Percentiles rank a stretch among this genome's conserved stretches.
phyloP scores from a whole-genome alignment of 37 sponge, comb jelly and placozoan species.

The Crambe crambe region DNA sequence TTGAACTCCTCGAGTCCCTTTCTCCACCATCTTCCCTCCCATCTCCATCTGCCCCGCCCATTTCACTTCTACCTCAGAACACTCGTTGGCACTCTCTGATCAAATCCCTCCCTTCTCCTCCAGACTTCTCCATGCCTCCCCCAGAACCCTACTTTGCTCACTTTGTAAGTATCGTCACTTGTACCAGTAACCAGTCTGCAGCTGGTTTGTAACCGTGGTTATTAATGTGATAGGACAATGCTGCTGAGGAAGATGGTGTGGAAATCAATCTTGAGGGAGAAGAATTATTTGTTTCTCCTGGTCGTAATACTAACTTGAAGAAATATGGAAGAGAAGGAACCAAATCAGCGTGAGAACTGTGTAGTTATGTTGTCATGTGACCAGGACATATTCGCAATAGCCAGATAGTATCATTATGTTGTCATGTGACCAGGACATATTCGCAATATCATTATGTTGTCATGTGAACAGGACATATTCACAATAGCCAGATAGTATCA shows the following conservation, averaged over 20 bases:
- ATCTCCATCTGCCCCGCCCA: not conserved
- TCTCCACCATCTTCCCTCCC: not conserved
- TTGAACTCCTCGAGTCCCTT: not conserved
- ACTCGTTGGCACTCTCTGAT: not conserved
- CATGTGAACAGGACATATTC: too few relatives aligned
- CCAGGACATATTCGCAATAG: too few relatives aligned
- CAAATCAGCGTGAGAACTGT: constrained; percentile 54
- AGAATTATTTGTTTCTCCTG: constrained; percentile 38
- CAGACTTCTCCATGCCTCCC: constrained; percentile 62
- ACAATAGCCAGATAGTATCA: too few relatives aligned
- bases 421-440: too few relatives aligned
- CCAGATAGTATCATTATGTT: too few relatives aligned
- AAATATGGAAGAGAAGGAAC: constrained; percentile 82
- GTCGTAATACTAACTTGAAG: constrained; percentile 32
- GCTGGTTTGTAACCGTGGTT: too few relatives aligned
- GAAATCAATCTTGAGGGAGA: constrained; percentile 15
- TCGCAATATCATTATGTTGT: too few relatives aligned
- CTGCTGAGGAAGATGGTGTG: too few relatives aligned
- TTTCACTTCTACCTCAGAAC: too few relatives aligned
- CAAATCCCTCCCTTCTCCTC: constrained; percentile 39
- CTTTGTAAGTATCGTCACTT: constrained; percentile 16
- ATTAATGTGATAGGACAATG: too few relatives aligned
- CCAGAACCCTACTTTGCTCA: constrained; percentile 25
- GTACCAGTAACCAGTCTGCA: too few relatives aligned
- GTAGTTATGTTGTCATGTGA: not conserved